A percentile compares a stretch with the other conserved stretches of the same genome.
Conservation (phyloP, 2,113 vertebrate species). For the Oncorhynchus masou region DNA sequence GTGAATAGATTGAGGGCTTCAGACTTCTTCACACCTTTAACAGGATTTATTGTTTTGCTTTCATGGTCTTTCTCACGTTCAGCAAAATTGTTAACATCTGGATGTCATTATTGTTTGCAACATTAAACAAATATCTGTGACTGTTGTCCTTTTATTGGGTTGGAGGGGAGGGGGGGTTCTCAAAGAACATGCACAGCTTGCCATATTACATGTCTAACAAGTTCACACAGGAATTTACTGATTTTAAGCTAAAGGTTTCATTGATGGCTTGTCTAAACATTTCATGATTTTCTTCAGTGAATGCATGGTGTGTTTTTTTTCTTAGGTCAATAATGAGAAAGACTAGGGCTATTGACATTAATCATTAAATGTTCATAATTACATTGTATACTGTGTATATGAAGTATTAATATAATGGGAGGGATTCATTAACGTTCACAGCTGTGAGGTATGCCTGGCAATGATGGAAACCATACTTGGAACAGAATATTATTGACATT, state of each 20-base stretch:
- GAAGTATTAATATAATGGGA: neutral
- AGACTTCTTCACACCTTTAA: conserved; percentile 65
- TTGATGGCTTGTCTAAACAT: too few species aligned
- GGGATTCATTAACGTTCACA: neutral
- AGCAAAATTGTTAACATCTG: conserved; percentile 79
- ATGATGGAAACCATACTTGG: neutral
- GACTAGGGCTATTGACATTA: neutral
- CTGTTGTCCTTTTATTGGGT: conserved; percentile 17
- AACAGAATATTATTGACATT: neutral
- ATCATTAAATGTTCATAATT: neutral
- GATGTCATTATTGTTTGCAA: conserved; percentile 81
- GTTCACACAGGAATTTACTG: too few species aligned
- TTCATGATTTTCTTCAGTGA: too few species aligned
- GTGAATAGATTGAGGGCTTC: conserved; percentile 68
- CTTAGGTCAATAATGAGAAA: neutral
- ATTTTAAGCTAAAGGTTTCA: too few species aligned
- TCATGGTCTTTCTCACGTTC: conserved; percentile 67
- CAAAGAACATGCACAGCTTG: too few species aligned
- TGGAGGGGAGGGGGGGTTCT: neutral
- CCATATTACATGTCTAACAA: too few species aligned
- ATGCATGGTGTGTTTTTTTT: neutral
- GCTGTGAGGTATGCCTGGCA: neutral
- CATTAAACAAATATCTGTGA: conserved; percentile 68
- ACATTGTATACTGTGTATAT: neutral
- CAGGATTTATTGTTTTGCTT: conserved; percentile 63